These are phyloP conservation scores for Agrilus cyanescens DNA, from an alignment of 2,888 invertebrate genomes.

Conservation along the genomic window DNA sequence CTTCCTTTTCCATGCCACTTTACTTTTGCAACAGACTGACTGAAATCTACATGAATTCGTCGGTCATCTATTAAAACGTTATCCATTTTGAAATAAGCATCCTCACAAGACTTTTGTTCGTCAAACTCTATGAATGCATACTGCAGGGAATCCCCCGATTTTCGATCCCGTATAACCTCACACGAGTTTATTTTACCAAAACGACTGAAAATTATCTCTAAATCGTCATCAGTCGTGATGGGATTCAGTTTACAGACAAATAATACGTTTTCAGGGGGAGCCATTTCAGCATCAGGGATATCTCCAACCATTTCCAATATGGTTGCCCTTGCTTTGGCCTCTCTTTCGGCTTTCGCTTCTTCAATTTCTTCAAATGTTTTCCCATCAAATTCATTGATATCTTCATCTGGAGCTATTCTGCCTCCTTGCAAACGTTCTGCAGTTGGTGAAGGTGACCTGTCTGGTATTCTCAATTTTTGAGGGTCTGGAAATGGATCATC, in stretches of 20 bases:
- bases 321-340: slow-evolving; percentile 93
- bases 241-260: slow-evolving; percentile 99
- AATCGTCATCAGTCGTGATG: slow-evolving; percentile 91
- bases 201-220: slow-evolving; percentile 94
- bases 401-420: slow-evolving; percentile 87
- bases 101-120: slow-evolving; percentile 84
- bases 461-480: slow-evolving; percentile 60
- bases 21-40: slow-evolving; percentile 93
- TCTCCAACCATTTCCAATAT: slow-evolving; percentile 98
- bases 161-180: slow-evolving; percentile 91
- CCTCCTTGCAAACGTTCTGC: slow-evolving; percentile 71
- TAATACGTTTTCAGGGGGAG: slow-evolving; percentile 96
- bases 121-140: slow-evolving; percentile 99
- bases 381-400: slow-evolving; percentile 74
- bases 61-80: slow-evolving; percentile 98
- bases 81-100: slow-evolving; percentile 99
- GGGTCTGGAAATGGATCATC: slow-evolving; percentile 96
- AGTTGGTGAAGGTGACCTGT: slow-evolving; percentile 80
- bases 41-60: slow-evolving; percentile 98
- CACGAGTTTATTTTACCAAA: slow-evolving; percentile 90
- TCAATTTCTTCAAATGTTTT: slow-evolving; percentile 73
- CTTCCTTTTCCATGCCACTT: slow-evolving; percentile 83
- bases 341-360: slow-evolving; percentile 79
- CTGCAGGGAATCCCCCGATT: slow-evolving; percentile 88
- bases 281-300: slow-evolving; percentile 91